phyloP scores from a whole-genome alignment of 1,140 invertebrate genomes.

The Drosophila nannoptera region DNA sequence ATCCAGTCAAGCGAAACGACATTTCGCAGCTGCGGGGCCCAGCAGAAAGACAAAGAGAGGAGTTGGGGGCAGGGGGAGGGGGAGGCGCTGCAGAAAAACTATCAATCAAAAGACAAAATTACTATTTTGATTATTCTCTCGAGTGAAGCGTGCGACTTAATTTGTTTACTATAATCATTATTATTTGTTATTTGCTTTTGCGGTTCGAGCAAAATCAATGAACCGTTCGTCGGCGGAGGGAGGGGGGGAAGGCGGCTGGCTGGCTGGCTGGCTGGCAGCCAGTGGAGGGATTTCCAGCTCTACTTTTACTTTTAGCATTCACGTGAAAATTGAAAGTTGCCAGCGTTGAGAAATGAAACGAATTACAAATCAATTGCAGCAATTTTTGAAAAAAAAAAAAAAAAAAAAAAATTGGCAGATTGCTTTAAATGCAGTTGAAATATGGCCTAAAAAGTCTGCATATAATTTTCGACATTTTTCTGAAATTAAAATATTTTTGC shows the following conservation, averaged over 20 bases:
- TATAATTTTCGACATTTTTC: too few relatives aligned
- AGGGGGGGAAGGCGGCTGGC: too few relatives aligned
- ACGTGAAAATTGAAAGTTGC: conserved; percentile 22
- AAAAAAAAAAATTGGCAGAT: too few relatives aligned
- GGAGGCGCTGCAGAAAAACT: conserved; percentile 59
- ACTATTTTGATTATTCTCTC: conserved; percentile 54
- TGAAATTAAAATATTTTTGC: too few relatives aligned
- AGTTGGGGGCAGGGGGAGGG: too few relatives aligned
- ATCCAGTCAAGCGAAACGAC: conserved; percentile 67
- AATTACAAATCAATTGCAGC: too few relatives aligned
- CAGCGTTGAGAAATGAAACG: too few relatives aligned
- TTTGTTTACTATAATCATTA: conserved; percentile 61
- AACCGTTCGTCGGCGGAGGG: too few relatives aligned
- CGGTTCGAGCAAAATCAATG: conserved; percentile 39
- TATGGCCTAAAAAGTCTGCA: too few relatives aligned
- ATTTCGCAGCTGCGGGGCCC: conserved; percentile 45
- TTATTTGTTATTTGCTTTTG: conserved; percentile 54
- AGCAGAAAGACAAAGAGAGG: conserved; percentile 16
- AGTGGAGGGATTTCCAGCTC: conserved; percentile 1
- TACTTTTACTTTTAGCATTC: conserved; percentile 38
- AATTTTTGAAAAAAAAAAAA: too few relatives aligned
- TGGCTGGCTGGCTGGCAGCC: not conserved
- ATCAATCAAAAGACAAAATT: conserved; percentile 72
- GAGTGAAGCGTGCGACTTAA: conserved; percentile 65
- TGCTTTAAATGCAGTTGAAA: too few relatives aligned